Evolutionary conservation across 2,888 invertebrate species (phyloP).

Genomic region (Drosophila antonietae): DNA sequence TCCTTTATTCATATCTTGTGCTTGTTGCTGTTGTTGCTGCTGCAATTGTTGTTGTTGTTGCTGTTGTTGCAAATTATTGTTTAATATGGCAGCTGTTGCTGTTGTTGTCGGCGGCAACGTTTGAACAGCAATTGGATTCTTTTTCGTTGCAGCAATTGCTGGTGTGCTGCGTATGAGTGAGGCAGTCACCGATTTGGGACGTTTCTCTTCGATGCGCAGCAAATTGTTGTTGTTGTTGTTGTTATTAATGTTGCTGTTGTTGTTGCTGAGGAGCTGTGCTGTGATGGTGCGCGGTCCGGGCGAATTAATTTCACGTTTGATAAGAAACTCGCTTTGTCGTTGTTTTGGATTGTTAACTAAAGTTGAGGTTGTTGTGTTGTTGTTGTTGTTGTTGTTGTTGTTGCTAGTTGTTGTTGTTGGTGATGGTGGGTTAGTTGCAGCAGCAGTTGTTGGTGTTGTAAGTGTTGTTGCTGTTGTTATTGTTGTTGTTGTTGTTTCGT

Average conservation of each 20-base stretch:
- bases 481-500: conserved; percentile 36
- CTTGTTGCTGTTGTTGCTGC: conserved; percentile 84
- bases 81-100: conserved; percentile 45
- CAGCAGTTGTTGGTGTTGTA: conserved; percentile 25
- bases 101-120: conserved; percentile 46
- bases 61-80: conserved; percentile 50
- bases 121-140: conserved; percentile 9
- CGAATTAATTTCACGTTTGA: conserved; percentile 69
- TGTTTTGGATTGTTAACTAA: conserved; percentile 20
- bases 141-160: conserved; percentile 31
- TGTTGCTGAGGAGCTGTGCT: conserved; percentile 58
- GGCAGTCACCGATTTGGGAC: conserved; percentile 84
- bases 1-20: conserved; percentile 97
- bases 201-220: conserved; percentile 67
- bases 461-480: conserved; percentile 10
- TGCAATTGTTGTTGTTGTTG: conserved; percentile 51
- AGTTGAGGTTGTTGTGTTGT: conserved; percentile 30
- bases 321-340: conserved; percentile 50
- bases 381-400: conserved; percentile 25
- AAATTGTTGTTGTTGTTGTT: conserved; percentile 41
- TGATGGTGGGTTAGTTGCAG: conserved; percentile 46
- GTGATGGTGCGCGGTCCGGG: conserved; percentile 71
- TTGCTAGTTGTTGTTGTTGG: neutral
- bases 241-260: conserved; percentile 40
- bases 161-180: conserved; percentile 80